A percentile compares a stretch with the other conserved stretches of the same genome.
These are phyloP conservation scores for Gambelia wislizenii DNA, from an alignment of 2,797 vertebrate species.

Conservation along the genomic window DNA sequence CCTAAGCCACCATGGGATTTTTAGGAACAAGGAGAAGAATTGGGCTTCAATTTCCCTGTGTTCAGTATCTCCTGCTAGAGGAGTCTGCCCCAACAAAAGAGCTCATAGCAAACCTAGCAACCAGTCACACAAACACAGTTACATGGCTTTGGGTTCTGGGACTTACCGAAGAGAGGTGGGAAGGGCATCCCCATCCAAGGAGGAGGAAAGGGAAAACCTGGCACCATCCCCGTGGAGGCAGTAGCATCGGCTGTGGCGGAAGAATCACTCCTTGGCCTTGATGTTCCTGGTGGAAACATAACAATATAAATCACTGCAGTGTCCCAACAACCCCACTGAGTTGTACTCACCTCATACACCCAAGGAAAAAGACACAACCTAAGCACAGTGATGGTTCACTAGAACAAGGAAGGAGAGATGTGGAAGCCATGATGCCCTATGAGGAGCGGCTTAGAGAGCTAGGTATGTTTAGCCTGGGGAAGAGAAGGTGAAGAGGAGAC, in stretches of 20 bases:
- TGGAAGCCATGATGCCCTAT: too few species aligned
- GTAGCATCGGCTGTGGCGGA: conserved; percentile 56
- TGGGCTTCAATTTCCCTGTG: background rate
- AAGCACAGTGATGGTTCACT: background rate
- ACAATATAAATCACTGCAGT: accelerated
- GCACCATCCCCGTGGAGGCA: conserved; percentile 74
- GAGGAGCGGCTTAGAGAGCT: too few species aligned
- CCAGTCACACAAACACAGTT: background rate
- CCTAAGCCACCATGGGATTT: background rate
- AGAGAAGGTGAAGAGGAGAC: too few species aligned
- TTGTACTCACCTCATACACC: too few species aligned
- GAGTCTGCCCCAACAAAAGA: background rate
- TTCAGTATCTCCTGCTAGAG: background rate
- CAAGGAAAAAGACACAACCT: background rate
- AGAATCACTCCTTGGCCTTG: conserved; percentile 56
- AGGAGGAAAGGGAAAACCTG: conserved; percentile 90
- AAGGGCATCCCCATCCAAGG: conserved; percentile 93
- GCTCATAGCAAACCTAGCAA: too few species aligned
- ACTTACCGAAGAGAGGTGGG: conserved; percentile 91
- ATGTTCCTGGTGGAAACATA: conserved; percentile 31
- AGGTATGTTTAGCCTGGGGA: too few species aligned
- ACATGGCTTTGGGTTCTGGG: background rate
- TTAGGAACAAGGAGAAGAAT: background rate
- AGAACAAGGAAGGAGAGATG: background rate
- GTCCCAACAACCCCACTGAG: too few species aligned